These are phyloP conservation scores for Ectemnius continuus DNA, from an alignment of 2,888 invertebrate species.

Conservation along the genomic window DNA sequence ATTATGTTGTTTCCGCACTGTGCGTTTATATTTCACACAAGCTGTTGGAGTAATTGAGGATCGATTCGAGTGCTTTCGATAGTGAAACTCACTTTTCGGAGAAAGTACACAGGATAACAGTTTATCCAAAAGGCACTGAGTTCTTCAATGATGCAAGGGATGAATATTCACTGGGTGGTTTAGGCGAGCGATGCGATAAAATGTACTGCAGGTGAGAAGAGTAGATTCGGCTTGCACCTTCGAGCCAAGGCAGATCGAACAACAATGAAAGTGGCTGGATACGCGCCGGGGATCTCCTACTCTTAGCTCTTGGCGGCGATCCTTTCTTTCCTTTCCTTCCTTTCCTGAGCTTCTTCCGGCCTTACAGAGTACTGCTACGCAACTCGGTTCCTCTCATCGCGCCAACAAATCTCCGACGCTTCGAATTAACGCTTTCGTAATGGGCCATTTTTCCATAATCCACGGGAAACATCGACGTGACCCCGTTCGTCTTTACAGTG, in stretches of 20 bases:
- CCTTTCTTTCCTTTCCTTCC: conserved; percentile 33
- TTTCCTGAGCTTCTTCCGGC: conserved; percentile 35
- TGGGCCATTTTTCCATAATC: conserved; percentile 5
- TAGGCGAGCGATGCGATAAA: not conserved
- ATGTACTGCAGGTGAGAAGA: conserved; percentile 12
- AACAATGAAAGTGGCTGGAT: conserved; percentile 75
- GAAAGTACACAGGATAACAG: too few relatives aligned
- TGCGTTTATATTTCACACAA: too few relatives aligned
- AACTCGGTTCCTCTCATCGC: conserved; percentile 24
- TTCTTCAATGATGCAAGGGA: too few relatives aligned
- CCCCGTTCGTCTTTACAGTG: too few relatives aligned
- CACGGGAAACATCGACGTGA: too few relatives aligned
- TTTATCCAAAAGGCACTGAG: too few relatives aligned
- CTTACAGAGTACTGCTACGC: conserved; percentile 23
- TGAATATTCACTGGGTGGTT: conserved; percentile 21
- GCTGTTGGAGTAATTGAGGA: too few relatives aligned
- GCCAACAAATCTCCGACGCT: conserved; percentile 11
- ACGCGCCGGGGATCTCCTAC: conserved; percentile 43
- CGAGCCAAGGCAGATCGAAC: conserved; percentile 67
- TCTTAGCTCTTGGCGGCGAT: conserved; percentile 1
- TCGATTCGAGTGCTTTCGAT: too few relatives aligned
- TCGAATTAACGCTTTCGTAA: conserved; percentile 33
- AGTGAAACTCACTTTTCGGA: too few relatives aligned
- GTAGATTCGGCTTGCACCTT: conserved; percentile 55
- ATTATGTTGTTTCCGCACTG: too few relatives aligned